Conservation (phyloP, 2,888 invertebrate species). For the Drosophila fulvimacula region DNA sequence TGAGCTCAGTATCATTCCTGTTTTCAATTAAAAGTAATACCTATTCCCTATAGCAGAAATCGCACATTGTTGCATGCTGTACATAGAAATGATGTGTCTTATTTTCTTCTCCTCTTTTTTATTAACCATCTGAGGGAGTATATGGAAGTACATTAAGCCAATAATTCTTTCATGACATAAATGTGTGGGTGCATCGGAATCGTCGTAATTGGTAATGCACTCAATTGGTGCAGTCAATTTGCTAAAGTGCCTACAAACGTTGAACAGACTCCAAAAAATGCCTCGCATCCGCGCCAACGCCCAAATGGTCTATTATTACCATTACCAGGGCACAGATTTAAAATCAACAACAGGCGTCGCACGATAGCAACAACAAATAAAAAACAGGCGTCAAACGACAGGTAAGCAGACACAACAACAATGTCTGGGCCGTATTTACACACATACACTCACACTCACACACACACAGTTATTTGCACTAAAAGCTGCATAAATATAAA, state of each 20-base stretch:
- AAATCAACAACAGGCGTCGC: conserved; percentile 65
- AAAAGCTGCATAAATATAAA: conserved; percentile 74
- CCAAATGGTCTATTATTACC: conserved; percentile 38
- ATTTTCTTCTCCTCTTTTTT: not conserved
- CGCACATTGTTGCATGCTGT: not conserved
- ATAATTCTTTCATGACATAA: conserved; percentile 32
- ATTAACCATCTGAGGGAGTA: not conserved
- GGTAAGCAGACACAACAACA: conserved; percentile 43
- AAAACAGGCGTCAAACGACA: conserved; percentile 25
- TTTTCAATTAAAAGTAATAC: not conserved
- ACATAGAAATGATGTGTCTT: too few species aligned
- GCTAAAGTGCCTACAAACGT: conserved; percentile 72
- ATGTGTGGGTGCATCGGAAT: conserved; percentile 29
- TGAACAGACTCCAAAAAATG: conserved; percentile 36
- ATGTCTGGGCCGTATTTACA: conserved; percentile 56
- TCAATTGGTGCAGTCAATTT: conserved; percentile 73
- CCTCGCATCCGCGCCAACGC: not conserved
- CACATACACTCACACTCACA: conserved; percentile 33
- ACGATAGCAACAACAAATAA: conserved; percentile 20
- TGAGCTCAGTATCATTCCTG: not conserved
- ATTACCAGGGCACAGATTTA: conserved; percentile 66
- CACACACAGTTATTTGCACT: conserved; percentile 62
- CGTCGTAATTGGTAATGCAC: conserved; percentile 69
- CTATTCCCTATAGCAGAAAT: not conserved
- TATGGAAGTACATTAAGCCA: not conserved